Percentiles rank a stretch among this genome's conserved stretches.
Evolutionary conservation across 1,140 invertebrate genomes (phyloP).

Genomic region (Acromyrmex heyeri): DNA sequence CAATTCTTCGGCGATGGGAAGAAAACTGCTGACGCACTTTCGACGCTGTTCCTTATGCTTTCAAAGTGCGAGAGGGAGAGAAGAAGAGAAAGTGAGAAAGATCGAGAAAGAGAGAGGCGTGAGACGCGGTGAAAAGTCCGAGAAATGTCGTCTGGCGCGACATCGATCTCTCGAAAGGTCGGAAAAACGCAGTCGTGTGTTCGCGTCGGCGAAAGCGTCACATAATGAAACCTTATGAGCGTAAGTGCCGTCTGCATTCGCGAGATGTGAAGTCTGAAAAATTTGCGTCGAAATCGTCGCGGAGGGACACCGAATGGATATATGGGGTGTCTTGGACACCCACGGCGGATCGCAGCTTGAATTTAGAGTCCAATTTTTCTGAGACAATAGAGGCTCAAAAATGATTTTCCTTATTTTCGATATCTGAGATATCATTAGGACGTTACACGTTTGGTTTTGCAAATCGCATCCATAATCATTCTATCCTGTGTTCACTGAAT

Average conservation of each 20-base stretch:
- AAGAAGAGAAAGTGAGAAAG: background rate
- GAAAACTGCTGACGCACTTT: constrained; percentile 55
- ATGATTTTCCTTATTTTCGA: background rate
- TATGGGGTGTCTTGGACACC: background rate
- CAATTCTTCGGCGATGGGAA: constrained; percentile 37
- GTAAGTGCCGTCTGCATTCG: constrained; percentile 43
- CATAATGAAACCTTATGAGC: constrained; percentile 66
- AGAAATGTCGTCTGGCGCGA: constrained; percentile 37
- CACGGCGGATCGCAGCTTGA: background rate
- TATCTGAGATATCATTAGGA: background rate
- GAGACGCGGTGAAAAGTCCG: constrained; percentile 37
- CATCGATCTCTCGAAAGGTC: constrained; percentile 58
- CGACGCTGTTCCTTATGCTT: background rate
- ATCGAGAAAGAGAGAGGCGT: background rate
- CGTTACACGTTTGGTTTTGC: too few species aligned
- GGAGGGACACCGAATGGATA: background rate
- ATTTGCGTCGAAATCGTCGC: constrained; percentile 37
- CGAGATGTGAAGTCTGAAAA: constrained; percentile 46
- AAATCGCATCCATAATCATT: too few species aligned
- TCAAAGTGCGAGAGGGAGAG: background rate
- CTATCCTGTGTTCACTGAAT: too few species aligned
- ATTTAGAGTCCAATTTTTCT: background rate
- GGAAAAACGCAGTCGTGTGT: constrained; percentile 21
- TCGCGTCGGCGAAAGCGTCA: constrained; percentile 21
- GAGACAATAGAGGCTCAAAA: background rate